Evolutionary conservation across 1,140 invertebrate genomes (phyloP), one percentile per base, ranked within the genome.

Genomic region (Chrysopa pallens): DNA sequence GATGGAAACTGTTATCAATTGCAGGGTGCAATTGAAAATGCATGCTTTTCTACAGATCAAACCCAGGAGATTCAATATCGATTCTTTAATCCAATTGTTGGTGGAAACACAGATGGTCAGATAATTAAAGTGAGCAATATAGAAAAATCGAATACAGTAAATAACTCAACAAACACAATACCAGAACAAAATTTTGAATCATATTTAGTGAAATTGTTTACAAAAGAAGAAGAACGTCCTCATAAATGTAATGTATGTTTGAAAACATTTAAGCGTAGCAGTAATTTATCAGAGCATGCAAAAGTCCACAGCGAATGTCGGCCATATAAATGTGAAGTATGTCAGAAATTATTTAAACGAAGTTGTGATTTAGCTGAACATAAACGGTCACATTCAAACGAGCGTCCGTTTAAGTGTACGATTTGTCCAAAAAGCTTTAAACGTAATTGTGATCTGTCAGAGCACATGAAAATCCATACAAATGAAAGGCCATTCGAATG

Each of bases 301-400:
- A 33, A 33, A 33, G n/a, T 33, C 2, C 31, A 33, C n/a, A 33
- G 8, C n/a, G 45, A 41, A 14, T 48, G 49, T 41, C 49, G 49
- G 38, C 48, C 50, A n/a, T 51, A 51, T 36, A 38, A 42, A 27
- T 51, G 50, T 29, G 47, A 51, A 40, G 39, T 51, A 31, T 52
- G 50, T 42, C 48, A 50, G 13, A 50, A 50, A 43, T 27, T 46
- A 11, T 52, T 52, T 43, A 36, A 47, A 6, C 46, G 46, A 42
- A 50, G 48, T 17, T 48, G 48, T 13, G 46, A 52, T 45, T 43
- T 52, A 42, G 49, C 46, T 11, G 49, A 46, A 1, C 67, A 68
- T 42, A 59, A 66, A 45, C 52, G 64, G 28, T 66, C 63, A 35
- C 66, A 68, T 45, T 64, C 64, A 7, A 54, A 50, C 2, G 50